Evolutionary conservation across 2,888 invertebrate species (phyloP), one percentile per base, ranked within the genome.

Genomic region (Hirtodrosophila trivittata): DNA sequence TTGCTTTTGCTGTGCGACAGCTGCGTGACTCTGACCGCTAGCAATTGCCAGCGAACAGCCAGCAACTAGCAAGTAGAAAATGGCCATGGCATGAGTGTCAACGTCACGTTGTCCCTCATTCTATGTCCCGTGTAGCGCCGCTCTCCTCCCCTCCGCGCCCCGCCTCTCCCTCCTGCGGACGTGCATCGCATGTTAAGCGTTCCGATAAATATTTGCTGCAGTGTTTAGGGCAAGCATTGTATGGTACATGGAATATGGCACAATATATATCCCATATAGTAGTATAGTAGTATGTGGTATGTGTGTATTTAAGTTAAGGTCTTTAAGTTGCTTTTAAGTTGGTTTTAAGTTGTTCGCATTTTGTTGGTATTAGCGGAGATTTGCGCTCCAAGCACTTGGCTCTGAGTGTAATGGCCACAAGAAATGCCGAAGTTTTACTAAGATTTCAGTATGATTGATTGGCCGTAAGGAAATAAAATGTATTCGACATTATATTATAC

Each of bases 311-410:
- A 21, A 21, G 18, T 21, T 21, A 21, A 38, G 42, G 45, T 81
- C 77, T 84, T 84, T 69, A 69, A 85, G 75, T 75, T 51, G 74
- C 42, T 64, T 70, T 74, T 87, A 87, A 80, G 82, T 86, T 87
- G 87, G 83, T 67, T 77, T 87, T 87, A 80, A 80, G 87, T 87
- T 80, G 87, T 78, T 82, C 62, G 78, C 78, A 85, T 80, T 80
- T 82, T 85, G 87, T 58, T 66, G 83, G 75, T 67, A 80, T 80
- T 80, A 80, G 64, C 80, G 51, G 77, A 78, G 87, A 86, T 87
- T 80, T 77, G 75, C 37, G 51, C 46, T 25, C 7, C 9, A 12
- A 51, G 55, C 51, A 42, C 5, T 8, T 28, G 7, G 7, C 9
- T 3, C 3, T 21, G 18, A 21, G 5, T 21, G 5, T 21, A 5